A percentile compares a stretch with the other conserved stretches of the same genome.
phyloP scores from a whole-genome alignment of 92 coral and sea anemone species.

The Anthopleura xanthogrammica region DNA sequence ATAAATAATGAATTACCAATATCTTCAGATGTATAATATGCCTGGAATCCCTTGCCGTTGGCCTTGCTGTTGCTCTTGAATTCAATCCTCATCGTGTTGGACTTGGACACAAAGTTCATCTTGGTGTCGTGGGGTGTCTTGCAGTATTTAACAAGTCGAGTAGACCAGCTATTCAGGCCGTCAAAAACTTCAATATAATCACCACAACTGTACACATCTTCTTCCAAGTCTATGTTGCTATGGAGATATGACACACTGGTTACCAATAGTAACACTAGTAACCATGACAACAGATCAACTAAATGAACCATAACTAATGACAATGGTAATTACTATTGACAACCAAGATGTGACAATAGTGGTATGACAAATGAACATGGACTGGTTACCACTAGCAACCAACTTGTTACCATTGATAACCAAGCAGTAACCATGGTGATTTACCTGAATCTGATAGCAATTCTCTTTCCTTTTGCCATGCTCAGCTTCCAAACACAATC shows the following conservation, averaged over 20 bases:
- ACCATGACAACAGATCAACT: background rate
- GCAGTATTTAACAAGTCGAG: constrained; percentile 51
- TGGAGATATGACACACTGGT: background rate
- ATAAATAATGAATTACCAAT: constrained; percentile 14
- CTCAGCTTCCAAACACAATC: constrained; percentile 72
- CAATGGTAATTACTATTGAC: too few species aligned
- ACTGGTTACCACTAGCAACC: background rate
- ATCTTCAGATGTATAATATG: constrained; percentile 46
- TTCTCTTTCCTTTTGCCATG: constrained; percentile 35
- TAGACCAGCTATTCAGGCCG: constrained; percentile 83
- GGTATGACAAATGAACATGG: too few species aligned
- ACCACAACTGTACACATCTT: constrained; percentile 30
- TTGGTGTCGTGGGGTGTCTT: constrained; percentile 39
- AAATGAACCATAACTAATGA: background rate
- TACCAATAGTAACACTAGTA: background rate
- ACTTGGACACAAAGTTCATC: constrained; percentile 45
- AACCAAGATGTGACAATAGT: too few species aligned
- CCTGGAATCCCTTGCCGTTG: constrained; percentile 69
- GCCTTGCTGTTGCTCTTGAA: constrained; percentile 49
- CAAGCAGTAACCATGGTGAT: constrained; percentile 4
- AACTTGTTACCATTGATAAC: background rate
- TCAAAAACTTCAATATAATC: constrained; percentile 73
- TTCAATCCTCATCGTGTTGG: constrained; percentile 67
- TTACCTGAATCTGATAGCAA: constrained; percentile 74
- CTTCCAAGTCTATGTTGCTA: constrained; percentile 63